Evolutionary conservation across 2,113 vertebrate genomes (phyloP), one percentile per base, ranked within the genome.

Genomic region (Argyrosomus japonicus): DNA sequence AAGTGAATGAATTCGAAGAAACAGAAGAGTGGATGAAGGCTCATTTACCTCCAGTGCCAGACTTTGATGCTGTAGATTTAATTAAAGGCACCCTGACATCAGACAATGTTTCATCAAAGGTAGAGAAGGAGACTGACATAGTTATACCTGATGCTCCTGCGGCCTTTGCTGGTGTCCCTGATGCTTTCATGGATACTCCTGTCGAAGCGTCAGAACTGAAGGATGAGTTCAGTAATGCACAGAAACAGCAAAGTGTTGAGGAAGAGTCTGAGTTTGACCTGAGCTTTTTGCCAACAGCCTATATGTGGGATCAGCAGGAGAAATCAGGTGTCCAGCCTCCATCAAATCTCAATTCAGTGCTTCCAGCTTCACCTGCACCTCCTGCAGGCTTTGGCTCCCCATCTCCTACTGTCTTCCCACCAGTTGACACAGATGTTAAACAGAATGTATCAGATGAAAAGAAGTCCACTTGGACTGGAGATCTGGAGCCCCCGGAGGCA

Each of bases 1-100:
- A 89, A 76, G 79, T 90, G 45, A 94, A 78, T 75, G 96, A 97
- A 74, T 96, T 95, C 94, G 96, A 96, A 89, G 96, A 97, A 47
- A 94, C 94, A 0, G 94, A 89, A 48, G 93, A 89, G 65, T 93
- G 91, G 96, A 95, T 93, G 93, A 95, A 88, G 76, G 87, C 93
- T 86, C 93, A 95, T 83, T 85, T 94, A 75, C 95, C 95, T 10
- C 94, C 95, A 15, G 94, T 92, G 9, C 93, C 91, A 73, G 89
- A 96, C 84, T 95, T 93, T 83, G 85, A 94, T 81, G 50, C 81
- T 58, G 91, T 91, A 82, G 63, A 92, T 86, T 64, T 82, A 85
- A 68, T 82, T 21, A 78, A 94, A 95, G 62, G 76, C 23, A 68
- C 58, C 5, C 5, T 48, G 19, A 29, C 83, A 80, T 73, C 89